Base-by-base conservation (phyloP, 2,113 vertebrate genomes). In the Neoarius graeffei region DNA sequence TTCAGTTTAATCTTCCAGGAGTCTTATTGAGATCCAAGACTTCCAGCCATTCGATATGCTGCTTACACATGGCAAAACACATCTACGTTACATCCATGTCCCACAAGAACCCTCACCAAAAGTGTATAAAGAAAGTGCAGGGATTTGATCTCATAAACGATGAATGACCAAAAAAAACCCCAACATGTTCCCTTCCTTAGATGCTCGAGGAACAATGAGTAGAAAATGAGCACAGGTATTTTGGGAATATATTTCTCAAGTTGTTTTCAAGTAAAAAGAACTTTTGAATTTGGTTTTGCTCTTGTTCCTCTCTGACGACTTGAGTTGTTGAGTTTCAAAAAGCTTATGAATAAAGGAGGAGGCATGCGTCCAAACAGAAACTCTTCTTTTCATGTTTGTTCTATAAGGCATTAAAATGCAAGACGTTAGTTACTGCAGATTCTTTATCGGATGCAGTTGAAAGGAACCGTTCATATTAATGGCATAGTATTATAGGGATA, bases 321-420 rank as follows among this genome's bases (percentile, higher is more conserved):
- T 27, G 54, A 67, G 60, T 86, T 86, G 77, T 62, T 30, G 59
- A 77, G 71, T 86, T 86, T 79, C 52, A 71, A 69, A 86, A 81
- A 59, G 86, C 84, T 85, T 25, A 66, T 52, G 73, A 85, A 82
- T 85, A 83, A 77, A 84, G 64, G 27, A 85, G 20, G 66, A 87
- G 67, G 85, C 83, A 52, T 57, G 64, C 76, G 83, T 76, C 84
- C 85, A 50, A 86, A 80, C 64, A 87, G 69, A 88, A 90, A 87
- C 89, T 84, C 60, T 71, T 66, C 89, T 83, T 89, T 69, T 87
- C 85, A 66, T 88, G 84, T 89, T 88, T 88, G 87, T 84, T 89
- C 85, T 85, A 91, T 90, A 90, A 89, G 91, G 5, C 23, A 13
- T 90, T 86, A 89, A 89, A 67, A 77, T 1, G 11, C 64, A 86